These are phyloP conservation scores for Hypselothyrea guttata DNA, from an alignment of 2,888 invertebrate genomes.

Conservation along the genomic window DNA sequence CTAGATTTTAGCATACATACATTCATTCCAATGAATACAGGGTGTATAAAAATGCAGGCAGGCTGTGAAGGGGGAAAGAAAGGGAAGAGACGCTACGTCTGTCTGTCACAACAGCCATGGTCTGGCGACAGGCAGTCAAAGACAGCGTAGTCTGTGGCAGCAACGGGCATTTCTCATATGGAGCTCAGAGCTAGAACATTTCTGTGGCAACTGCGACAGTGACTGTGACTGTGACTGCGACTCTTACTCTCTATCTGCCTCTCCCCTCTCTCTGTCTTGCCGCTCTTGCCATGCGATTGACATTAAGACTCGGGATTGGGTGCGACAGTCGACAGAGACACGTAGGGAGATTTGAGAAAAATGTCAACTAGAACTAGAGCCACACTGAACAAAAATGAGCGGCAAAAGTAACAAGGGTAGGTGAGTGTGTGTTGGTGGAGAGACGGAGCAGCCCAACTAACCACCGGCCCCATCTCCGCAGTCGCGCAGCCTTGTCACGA, in stretches of 20 bases:
- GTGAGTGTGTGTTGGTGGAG: conserved; percentile 43
- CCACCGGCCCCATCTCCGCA: conserved; percentile 8
- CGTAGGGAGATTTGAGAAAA: conserved; percentile 67
- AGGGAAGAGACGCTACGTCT: conserved; percentile 25
- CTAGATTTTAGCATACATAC: too few species aligned
- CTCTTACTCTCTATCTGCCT: conserved; percentile 6
- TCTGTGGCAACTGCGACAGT: too few species aligned
- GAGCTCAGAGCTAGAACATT: too few species aligned
- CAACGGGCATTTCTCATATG: neutral
- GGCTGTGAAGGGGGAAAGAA: neutral
- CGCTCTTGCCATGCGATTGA: conserved; percentile 40
- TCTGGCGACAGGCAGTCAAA: conserved; percentile 36
- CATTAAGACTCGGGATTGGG: conserved; percentile 32
- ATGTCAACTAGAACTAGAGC: conserved; percentile 49
- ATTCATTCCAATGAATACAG: too few species aligned
- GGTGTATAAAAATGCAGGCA: conserved; percentile 20
- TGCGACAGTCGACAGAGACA: conserved; percentile 18
- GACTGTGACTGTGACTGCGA: conserved; percentile 5
- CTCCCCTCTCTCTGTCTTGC: conserved; percentile 9
- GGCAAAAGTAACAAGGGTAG: conserved; percentile 51
- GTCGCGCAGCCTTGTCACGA: conserved; percentile 8
- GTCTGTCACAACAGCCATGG: conserved; percentile 47
- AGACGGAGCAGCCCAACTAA: conserved; percentile 13
- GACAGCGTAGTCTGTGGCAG: neutral
- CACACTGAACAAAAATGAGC: conserved; percentile 53